phyloP scores from a whole-genome alignment of 2,113 vertebrate species.

The Prietella phreatophila region DNA sequence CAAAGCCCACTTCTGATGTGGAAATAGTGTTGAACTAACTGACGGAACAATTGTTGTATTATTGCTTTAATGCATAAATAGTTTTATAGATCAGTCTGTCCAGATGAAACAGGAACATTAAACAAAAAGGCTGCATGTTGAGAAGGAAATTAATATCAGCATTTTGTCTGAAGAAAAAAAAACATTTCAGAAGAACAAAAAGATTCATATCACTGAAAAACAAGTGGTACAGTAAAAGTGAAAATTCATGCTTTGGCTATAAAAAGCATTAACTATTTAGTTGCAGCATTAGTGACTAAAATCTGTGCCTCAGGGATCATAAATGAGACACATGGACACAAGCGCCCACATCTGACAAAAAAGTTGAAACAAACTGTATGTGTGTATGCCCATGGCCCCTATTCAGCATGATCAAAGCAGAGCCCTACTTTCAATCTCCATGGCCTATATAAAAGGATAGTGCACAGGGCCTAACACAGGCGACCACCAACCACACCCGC shows the following conservation, averaged over 20 bases:
- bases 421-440: slow-evolving; percentile 36
- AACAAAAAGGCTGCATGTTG: slow-evolving; percentile 1
- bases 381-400: slow-evolving; percentile 27
- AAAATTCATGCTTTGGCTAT: not conserved
- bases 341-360: not conserved
- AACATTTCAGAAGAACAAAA: slow-evolving; percentile 23
- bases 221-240: not conserved
- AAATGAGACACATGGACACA: not conserved
- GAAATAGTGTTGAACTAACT: slow-evolving; percentile 43
- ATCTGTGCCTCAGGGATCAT: not conserved
- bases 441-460: slow-evolving; percentile 38
- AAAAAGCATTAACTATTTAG: not conserved
- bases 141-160: not conserved
- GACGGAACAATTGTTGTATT: slow-evolving; percentile 41
- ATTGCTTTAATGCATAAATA: slow-evolving; percentile 37
- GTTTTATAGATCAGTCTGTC: slow-evolving; percentile 34
- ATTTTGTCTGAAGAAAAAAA: not conserved
- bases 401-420: slow-evolving; percentile 51
- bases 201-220: not conserved
- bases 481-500: not conserved
- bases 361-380: not conserved
- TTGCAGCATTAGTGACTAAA: not conserved
- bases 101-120: slow-evolving; percentile 42
- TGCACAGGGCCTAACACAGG: slow-evolving; percentile 12
- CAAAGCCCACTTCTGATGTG: slow-evolving; percentile 52